These are phyloP conservation scores for Peucedramus taeniatus DNA, from an alignment of 2,113 vertebrate genomes.

Conservation along the genomic window DNA sequence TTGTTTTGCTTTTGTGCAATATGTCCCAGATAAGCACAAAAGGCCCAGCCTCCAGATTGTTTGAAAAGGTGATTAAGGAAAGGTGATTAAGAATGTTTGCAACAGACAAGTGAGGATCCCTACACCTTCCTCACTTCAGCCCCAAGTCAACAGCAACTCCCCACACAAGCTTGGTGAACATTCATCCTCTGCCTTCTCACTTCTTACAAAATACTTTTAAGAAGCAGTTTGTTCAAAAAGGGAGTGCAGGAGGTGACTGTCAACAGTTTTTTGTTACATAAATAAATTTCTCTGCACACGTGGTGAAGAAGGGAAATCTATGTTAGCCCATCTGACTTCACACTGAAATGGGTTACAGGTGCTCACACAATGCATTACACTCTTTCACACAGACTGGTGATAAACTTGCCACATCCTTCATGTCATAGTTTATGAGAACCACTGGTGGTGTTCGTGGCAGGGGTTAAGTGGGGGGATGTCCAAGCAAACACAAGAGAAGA, in stretches of 20 bases:
- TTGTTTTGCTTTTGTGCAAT: background rate
- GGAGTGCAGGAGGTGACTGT: background rate
- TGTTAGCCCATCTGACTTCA: background rate
- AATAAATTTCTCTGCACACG: background rate
- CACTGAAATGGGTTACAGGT: background rate
- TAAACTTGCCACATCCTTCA: background rate
- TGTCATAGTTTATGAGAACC: background rate
- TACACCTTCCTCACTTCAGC: background rate
- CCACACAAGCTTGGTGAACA: accelerated
- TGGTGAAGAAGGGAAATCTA: background rate
- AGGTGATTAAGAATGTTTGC: background rate
- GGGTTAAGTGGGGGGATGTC: accelerated
- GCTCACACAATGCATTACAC: background rate
- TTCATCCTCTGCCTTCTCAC: background rate
- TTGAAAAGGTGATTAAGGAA: background rate
- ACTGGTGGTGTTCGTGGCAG: background rate
- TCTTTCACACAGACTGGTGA: background rate
- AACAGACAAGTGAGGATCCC: background rate
- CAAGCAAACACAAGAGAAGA: background rate
- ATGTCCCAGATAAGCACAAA: background rate
- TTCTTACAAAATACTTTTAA: background rate
- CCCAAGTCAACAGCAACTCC: background rate
- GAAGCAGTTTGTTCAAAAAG: background rate
- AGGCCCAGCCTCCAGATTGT: background rate
- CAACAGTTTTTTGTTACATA: background rate